Evolutionary conservation across 2,113 vertebrate species (phyloP), one percentile per base, ranked within the genome.

Genomic region (Colius striatus): DNA sequence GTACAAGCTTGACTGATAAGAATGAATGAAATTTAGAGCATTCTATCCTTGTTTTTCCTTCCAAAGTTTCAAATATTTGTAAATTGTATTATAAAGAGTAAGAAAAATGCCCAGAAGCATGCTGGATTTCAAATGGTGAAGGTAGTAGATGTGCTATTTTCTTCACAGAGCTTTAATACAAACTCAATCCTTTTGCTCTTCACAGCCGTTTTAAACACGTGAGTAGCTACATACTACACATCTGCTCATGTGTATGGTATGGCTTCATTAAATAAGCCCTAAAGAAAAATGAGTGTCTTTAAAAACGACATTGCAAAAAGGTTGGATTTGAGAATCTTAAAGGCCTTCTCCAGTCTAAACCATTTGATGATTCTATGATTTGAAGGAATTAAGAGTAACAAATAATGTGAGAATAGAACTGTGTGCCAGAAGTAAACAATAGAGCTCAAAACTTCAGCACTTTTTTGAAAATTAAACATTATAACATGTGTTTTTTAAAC

Each of bases 181-280:
- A 86, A 32, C 20, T 81, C 0, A 2, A 62, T 23, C 11, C 15
- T 60, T 84, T 58, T 86, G 34, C 43, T 84, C 13, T 60, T 81
- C n/a, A 87, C 20, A 83, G 29, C 9, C 18, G 61, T 84, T 88
- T 84, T 8, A 84, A 60, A 76, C 7, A 81, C 32, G n/a, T 25
- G 21, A 76, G 51, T 54, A 92, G 32, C 23, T 34, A 63, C 10
- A 79, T 26, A 47, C 6, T 1, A 2, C 30, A 66, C 57, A 84
- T 78, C 27, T 27, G 54, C 21, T 22, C 0, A 68, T 6, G 0
- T 34, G 14, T 36, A 65, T 1, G 70, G 41, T 4, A 27, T 20
- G 41, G 75, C 61, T 94, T 63, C 80, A 61, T 26, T 70, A 80
- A 77, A 41, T 57, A 19, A 63, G 21, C 4, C 11, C 29, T 53